Evolutionary conservation across 1,140 invertebrate genomes (phyloP).

Genomic region (Oreohelix idahoensis): DNA sequence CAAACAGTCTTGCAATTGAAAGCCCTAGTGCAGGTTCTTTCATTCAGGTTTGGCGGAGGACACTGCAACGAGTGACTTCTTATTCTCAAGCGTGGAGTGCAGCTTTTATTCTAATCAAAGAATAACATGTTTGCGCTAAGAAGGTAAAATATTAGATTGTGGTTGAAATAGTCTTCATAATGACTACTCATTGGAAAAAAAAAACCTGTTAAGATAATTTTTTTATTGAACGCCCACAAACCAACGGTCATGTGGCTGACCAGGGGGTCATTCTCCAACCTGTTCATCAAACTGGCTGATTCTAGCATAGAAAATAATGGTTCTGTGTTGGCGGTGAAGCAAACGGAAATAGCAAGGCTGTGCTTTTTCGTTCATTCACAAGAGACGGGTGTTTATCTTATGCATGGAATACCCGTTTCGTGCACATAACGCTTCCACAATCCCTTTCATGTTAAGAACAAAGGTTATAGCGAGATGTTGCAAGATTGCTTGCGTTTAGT

Average conservation of each 20-base stretch:
- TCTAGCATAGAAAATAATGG: background rate
- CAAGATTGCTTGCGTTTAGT: no score
- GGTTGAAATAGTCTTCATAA: background rate
- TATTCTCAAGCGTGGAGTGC: background rate
- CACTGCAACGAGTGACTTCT: background rate
- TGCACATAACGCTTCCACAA: no score
- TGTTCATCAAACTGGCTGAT: background rate
- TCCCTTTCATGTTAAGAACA: no score
- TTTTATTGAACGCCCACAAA: background rate
- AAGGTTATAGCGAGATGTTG: no score
- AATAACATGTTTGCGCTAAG: background rate
- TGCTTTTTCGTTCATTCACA: no score
- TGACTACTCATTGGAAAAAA: background rate
- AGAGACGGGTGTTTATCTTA: no score
- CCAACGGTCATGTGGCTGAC: background rate
- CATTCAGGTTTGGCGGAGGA: background rate
- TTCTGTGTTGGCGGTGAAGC: no score
- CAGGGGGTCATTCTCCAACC: background rate
- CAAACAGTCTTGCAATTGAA: background rate
- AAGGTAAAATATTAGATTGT: background rate
- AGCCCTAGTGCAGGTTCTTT: slow-evolving; percentile 6
- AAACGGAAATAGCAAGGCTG: no score
- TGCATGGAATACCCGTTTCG: no score
- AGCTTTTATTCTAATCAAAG: background rate
- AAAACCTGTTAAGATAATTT: background rate